phyloP scores from a whole-genome alignment of 2,797 vertebrate species.

The Helarctos malayanus region DNA sequence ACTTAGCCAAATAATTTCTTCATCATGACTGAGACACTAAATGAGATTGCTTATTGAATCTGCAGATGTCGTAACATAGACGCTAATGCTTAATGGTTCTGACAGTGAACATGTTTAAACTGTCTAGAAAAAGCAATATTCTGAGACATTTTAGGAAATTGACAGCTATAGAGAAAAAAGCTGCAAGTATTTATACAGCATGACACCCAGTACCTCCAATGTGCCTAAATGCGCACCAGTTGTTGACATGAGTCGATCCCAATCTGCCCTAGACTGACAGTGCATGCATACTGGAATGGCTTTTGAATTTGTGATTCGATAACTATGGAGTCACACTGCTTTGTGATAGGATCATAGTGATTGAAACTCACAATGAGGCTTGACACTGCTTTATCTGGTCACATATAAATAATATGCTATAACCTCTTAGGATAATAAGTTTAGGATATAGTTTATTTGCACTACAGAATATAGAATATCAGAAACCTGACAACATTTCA shows the following conservation, averaged over 20 bases:
- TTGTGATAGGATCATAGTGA: background rate
- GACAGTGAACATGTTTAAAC: background rate
- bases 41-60: background rate
- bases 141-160: background rate
- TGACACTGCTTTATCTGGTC: background rate
- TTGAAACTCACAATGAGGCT: background rate
- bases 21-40: background rate
- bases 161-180: background rate
- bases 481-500: constrained; percentile 28
- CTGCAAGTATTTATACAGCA: background rate
- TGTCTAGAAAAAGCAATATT: background rate
- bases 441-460: constrained; percentile 9
- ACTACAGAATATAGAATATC: background rate
- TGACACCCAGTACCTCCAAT: background rate
- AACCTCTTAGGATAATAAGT: background rate
- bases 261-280: background rate
- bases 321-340: background rate
- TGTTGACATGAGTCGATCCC: background rate
- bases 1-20: constrained; percentile 7
- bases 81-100: background rate
- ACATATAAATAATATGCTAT: background rate
- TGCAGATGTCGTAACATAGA: background rate
- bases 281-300: background rate
- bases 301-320: background rate
- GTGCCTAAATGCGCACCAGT: background rate